Evolutionary conservation across 2,888 invertebrate genomes (phyloP).

Genomic region (Boloria euphrosyne): DNA sequence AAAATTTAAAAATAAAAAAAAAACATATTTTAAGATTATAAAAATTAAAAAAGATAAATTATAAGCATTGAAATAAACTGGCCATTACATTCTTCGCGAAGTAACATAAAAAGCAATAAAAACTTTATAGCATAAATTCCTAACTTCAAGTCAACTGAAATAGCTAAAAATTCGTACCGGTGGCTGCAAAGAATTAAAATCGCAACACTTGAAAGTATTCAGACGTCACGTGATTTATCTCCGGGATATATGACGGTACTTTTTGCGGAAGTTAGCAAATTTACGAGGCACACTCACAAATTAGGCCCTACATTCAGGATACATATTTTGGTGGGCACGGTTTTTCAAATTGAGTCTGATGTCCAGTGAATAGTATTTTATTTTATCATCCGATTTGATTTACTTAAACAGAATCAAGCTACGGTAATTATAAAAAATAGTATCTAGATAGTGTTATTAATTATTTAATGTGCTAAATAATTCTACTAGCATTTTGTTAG

Average conservation of each 20-base stretch:
- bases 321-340: slow-evolving; percentile 44
- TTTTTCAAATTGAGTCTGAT: neutral
- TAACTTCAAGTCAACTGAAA: slow-evolving; percentile 19
- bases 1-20: too few relatives aligned
- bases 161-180: slow-evolving; percentile 18
- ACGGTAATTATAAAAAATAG: too few relatives aligned
- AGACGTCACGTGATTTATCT: slow-evolving; percentile 75
- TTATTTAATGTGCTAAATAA: too few relatives aligned
- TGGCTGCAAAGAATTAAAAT: slow-evolving; percentile 45
- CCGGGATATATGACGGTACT: slow-evolving; percentile 69
- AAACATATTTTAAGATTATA: neutral
- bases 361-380: slow-evolving; percentile 3
- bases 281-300: slow-evolving; percentile 69
- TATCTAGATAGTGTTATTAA: too few relatives aligned
- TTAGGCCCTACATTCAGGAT: slow-evolving; percentile 55
- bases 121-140: slow-evolving; percentile 24
- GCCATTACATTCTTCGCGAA: neutral
- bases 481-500: too few relatives aligned
- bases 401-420: too few relatives aligned
- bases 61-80: neutral
- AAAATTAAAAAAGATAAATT: slow-evolving; percentile 2
- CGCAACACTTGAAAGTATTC: slow-evolving; percentile 71
- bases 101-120: slow-evolving; percentile 13
- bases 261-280: slow-evolving; percentile 67
- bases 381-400: too few relatives aligned